phyloP scores from a whole-genome alignment of 2,797 vertebrate species.

The Neopelma chrysocephalum region DNA sequence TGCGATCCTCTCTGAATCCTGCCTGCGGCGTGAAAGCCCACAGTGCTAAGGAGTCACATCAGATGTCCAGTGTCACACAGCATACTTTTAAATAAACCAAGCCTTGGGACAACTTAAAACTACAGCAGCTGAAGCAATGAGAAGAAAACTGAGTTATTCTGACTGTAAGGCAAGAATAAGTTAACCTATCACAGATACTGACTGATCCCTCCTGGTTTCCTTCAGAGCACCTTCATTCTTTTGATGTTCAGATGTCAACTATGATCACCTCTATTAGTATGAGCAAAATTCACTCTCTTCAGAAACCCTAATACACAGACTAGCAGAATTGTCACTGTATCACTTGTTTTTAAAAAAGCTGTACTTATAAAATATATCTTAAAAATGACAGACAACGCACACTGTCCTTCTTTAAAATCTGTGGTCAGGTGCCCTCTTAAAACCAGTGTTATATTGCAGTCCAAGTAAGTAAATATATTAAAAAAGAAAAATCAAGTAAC shows the following conservation, averaged over 20 bases:
- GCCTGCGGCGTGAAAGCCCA: not conserved
- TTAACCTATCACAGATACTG: not conserved
- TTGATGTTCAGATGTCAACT: not conserved
- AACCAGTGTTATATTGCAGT: not conserved
- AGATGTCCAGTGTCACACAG: not conserved
- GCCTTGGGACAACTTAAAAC: not conserved
- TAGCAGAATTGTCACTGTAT: not conserved
- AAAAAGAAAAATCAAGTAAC: not conserved
- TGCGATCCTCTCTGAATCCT: not conserved
- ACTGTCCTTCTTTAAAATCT: not conserved
- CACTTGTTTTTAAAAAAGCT: not conserved
- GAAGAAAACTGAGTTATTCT: not conserved
- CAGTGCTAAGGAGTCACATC: not conserved
- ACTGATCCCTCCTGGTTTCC: not conserved
- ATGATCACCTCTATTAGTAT: not conserved
- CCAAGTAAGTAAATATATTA: not conserved
- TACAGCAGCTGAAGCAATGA: not conserved
- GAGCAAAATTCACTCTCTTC: not conserved
- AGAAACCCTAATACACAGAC: not conserved
- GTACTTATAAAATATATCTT: not conserved
- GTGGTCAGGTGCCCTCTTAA: not conserved
- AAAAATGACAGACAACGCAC: not conserved
- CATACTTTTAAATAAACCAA: not conserved
- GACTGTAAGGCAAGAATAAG: not conserved
- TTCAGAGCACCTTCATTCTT: not conserved